Conservation (phyloP, 2,797 vertebrate species). For the Pseudochirops corinnae region DNA sequence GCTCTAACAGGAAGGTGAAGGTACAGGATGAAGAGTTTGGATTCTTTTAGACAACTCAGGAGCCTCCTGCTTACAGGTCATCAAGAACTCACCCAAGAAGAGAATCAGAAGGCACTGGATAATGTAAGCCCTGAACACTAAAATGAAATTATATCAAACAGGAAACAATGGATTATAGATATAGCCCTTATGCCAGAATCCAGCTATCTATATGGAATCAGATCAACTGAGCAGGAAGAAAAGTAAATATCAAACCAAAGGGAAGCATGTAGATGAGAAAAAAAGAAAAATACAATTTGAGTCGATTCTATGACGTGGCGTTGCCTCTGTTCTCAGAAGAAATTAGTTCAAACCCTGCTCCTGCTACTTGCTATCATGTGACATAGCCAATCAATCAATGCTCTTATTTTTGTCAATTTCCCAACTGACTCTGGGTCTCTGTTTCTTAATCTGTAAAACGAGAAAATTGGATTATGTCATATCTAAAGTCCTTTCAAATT, state of each 20-base stretch:
- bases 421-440: not conserved
- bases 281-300: not conserved
- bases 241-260: not conserved
- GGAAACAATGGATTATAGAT: not conserved
- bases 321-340: not conserved
- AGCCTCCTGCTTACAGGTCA: not conserved
- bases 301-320: no score
- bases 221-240: not conserved
- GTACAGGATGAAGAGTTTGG: not conserved
- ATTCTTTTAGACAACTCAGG: not conserved
- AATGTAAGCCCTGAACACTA: not conserved
- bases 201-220: not conserved
- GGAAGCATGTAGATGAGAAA: not conserved
- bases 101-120: not conserved
- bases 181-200: not conserved
- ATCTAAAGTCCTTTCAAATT: not conserved
- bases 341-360: not conserved
- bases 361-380: not conserved
- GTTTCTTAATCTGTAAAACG: not conserved
- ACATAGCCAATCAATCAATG: not conserved
- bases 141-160: not conserved
- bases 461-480: not conserved
- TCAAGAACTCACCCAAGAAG: not conserved
- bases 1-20: not conserved
- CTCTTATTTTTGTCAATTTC: not conserved